Evolutionary conservation across 2,888 invertebrate species (phyloP), one percentile per base, ranked within the genome.

Genomic region (Seira ritae): DNA sequence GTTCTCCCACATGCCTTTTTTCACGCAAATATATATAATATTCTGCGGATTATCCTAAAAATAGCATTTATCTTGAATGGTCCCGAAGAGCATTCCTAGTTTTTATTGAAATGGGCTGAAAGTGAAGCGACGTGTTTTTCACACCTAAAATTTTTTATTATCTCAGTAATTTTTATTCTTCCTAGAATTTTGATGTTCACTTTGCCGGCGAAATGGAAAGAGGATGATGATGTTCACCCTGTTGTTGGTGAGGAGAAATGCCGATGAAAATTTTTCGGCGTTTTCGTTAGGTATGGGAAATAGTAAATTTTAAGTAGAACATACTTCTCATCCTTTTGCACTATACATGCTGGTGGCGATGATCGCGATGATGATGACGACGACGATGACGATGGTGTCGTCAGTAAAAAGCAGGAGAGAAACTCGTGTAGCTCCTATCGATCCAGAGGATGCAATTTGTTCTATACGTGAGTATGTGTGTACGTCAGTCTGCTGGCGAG

Each of bases 371-470:
- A 55, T 12, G 55, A 55, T 55, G 55, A 55, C 17, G 55, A 55
- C 55, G 31, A 31, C 31, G 31, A 31, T 31, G 55, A 55, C 55
- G 55, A 55, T 55, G 6, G 12, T 55, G 15, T 55, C 55, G 55
- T 55, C 55, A 55, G 55, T 55, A 55, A 55, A 55, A 55, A 55
- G 3, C 31, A 31, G 31, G 31, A 1, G 62, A 19, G 62, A 73
- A 62, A 62, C 74, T 74, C 74, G 74, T 74, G 74, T 62, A 74
- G 74, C 46, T 62, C 65, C 22, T 74, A 74, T 74, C 74, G 74
- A 74, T 74, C 74, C 74, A 20, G n/a, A 60, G 65, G 46, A 74
- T 74, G 66, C 74, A 66, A 74, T 74, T 74, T 20, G 65, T 66
- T 55, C 12, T 8, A 42, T 42, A 42, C 42, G 42, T 42, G 42